Conservation (phyloP, 2,797 vertebrate species). For the Atherinosoma microstoma region DNA sequence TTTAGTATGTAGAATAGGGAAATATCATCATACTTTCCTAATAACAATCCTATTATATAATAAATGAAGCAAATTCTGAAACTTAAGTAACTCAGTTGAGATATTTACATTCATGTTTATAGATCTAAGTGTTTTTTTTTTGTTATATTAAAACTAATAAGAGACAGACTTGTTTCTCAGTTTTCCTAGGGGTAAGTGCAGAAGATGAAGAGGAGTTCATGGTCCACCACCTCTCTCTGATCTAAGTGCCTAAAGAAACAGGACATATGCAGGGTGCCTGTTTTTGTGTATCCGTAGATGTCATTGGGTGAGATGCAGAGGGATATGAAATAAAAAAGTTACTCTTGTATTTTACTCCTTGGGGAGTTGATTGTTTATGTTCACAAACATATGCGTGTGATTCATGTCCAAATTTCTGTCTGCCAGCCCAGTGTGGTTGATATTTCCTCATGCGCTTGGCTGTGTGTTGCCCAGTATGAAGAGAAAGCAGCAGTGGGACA, state of each 20-base stretch:
- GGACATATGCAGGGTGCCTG: constrained; percentile 47
- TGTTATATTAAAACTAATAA: background rate
- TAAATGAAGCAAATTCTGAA: background rate
- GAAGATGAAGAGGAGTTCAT: constrained; percentile 35
- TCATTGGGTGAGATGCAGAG: constrained; percentile 51
- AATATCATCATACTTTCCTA: background rate
- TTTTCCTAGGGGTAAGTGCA: constrained; percentile 30
- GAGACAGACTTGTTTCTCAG: background rate
- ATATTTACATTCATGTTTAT: background rate
- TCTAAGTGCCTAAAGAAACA: constrained; percentile 61
- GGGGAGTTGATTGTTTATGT: constrained; percentile 42
- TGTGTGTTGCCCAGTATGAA: constrained; percentile 36
- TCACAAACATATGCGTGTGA: constrained; percentile 40
- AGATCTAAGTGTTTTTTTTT: background rate
- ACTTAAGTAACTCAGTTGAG: background rate
- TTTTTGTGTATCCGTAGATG: constrained; percentile 23
- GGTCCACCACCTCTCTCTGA: constrained; percentile 52
- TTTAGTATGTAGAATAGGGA: background rate
- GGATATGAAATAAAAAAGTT: constrained; percentile 50
- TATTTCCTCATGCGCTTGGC: constrained; percentile 47
- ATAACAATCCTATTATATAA: background rate
- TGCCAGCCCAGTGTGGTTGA: constrained; percentile 50
- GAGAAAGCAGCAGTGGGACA: constrained; percentile 33
- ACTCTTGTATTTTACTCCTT: constrained; percentile 29
- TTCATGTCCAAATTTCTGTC: constrained; percentile 56